Percentiles rank a stretch among this genome's conserved stretches.
phyloP scores from a whole-genome alignment of 2,888 invertebrate species.

The Athetis lepigone region DNA sequence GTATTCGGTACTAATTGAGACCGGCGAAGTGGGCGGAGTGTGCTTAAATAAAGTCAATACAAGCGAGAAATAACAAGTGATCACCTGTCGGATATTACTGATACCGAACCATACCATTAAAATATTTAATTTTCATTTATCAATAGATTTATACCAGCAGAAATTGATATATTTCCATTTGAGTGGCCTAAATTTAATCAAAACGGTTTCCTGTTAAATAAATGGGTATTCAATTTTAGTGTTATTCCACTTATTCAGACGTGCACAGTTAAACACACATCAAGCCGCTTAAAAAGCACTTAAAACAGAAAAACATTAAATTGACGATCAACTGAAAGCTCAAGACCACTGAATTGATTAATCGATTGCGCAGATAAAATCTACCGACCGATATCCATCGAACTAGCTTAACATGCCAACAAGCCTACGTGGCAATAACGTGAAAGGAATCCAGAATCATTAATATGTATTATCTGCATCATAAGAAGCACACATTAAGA shows the following conservation, averaged over 20 bases:
- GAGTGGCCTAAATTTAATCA: conserved; percentile 48
- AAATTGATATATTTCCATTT: conserved; percentile 42
- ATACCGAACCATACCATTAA: conserved; percentile 24
- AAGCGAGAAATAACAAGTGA: conserved; percentile 41
- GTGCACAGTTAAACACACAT: not conserved
- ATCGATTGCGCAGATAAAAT: not conserved
- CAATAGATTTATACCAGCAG: conserved; percentile 38
- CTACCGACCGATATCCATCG: not conserved
- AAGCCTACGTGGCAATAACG: conserved; percentile 3
- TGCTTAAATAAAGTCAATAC: conserved; percentile 48
- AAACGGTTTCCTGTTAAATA: conserved; percentile 28
- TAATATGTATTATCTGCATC: conserved; percentile 21
- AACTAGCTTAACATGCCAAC: not conserved
- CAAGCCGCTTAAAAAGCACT: not conserved
- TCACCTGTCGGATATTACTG: conserved; percentile 44
- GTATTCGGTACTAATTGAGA: conserved; percentile 55
- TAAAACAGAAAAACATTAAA: not conserved
- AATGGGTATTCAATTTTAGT: conserved; percentile 31
- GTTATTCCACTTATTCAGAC: conserved; percentile 15
- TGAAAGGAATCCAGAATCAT: conserved; percentile 19
- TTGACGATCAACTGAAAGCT: not conserved
- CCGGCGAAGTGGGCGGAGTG: conserved; percentile 31
- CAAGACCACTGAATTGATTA: conserved; percentile 2
- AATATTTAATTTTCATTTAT: conserved; percentile 42
- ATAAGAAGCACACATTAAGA: conserved; percentile 23